phyloP scores from a whole-genome alignment of 2,888 invertebrate species.

The Cantharis rufa region DNA sequence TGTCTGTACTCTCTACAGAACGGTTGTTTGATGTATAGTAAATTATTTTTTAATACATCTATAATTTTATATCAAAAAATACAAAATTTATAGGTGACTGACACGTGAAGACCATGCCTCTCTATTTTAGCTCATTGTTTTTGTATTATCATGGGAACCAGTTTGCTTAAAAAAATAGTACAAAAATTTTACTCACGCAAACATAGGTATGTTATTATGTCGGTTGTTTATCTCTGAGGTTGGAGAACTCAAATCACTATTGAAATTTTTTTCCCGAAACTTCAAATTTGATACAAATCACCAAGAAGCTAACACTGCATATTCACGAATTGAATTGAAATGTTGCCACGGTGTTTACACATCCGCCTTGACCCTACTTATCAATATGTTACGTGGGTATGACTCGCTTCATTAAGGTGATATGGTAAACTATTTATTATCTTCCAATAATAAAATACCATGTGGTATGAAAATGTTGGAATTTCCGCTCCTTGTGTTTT shows the following conservation, averaged over 20 bases:
- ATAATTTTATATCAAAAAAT: neutral
- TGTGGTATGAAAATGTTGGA: neutral
- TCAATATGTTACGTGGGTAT: neutral
- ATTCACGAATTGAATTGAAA: neutral
- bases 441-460: neutral
- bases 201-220: neutral
- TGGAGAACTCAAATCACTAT: neutral
- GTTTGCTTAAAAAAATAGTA: neutral
- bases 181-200: neutral
- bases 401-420: neutral
- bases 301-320: neutral
- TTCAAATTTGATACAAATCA: neutral
- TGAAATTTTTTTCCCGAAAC: neutral
- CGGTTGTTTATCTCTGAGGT: neutral
- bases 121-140: neutral
- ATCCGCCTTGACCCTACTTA: neutral
- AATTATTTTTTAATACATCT: neutral
- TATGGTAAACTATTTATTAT: neutral
- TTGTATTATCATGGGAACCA: neutral
- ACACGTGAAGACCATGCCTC: neutral
- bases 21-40: neutral
- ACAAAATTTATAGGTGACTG: neutral
- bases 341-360: neutral
- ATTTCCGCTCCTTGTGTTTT: neutral
- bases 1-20: neutral